Evolutionary conservation across 2,888 invertebrate genomes (phyloP).

Genomic region (Tipula vernalis): DNA sequence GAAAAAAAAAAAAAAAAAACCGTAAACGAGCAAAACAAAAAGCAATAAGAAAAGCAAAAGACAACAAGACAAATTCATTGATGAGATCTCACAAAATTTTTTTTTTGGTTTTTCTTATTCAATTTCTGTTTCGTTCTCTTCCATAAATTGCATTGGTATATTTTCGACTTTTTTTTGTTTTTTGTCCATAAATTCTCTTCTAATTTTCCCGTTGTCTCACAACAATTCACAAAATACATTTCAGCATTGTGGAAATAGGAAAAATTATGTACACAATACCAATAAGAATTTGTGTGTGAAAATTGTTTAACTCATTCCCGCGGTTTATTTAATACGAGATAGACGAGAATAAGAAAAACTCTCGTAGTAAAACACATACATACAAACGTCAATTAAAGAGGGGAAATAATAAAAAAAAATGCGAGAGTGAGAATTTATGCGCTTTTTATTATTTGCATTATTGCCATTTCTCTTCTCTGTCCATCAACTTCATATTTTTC

Average conservation of each 20-base stretch:
- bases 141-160: background rate
- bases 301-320: background rate
- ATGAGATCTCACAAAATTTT: background rate
- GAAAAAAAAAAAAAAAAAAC: too few relatives aligned
- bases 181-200: background rate
- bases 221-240: background rate
- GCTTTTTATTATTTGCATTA: background rate
- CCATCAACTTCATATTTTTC: background rate
- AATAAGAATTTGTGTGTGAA: background rate
- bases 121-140: background rate
- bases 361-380: background rate
- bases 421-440: background rate
- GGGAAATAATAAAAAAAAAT: background rate
- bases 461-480: background rate
- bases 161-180: background rate
- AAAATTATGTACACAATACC: background rate
- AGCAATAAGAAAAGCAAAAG: background rate
- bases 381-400: background rate
- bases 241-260: background rate
- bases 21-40: background rate
- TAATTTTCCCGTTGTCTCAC: background rate
- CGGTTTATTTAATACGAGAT: background rate
- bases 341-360: background rate
- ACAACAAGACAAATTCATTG: background rate
- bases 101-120: background rate